Conservation (phyloP, 2,888 invertebrate species). For the Lasius fuliginosus region DNA sequence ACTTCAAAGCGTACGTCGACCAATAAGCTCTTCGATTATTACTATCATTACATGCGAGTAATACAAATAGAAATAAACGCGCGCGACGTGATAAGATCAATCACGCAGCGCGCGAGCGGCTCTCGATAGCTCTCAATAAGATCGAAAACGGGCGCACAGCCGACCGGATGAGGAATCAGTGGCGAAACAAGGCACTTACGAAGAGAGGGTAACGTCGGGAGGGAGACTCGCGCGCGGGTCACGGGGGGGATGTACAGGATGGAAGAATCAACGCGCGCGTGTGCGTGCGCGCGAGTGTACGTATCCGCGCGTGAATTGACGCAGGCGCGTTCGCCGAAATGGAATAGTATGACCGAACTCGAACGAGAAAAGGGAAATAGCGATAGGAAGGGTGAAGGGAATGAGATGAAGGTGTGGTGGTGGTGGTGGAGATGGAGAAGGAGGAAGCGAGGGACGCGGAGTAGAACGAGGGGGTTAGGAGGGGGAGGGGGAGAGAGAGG, state of each 20-base stretch:
- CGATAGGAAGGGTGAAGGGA: constrained; percentile 54
- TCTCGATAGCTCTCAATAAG: constrained; percentile 44
- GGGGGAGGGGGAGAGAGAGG: constrained; percentile 44
- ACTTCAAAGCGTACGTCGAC: neutral
- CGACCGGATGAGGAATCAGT: constrained; percentile 56
- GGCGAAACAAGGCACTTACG: constrained; percentile 55
- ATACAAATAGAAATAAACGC: constrained; percentile 3
- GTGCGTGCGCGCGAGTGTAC: constrained; percentile 58
- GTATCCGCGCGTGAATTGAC: constrained; percentile 68
- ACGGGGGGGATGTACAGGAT: constrained; percentile 21
- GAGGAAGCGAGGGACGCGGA: constrained; percentile 52
- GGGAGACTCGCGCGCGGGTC: constrained; percentile 8
- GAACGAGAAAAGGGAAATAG: constrained; percentile 68
- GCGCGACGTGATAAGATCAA: neutral
- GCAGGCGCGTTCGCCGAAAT: constrained; percentile 68
- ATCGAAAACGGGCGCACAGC: constrained; percentile 47
- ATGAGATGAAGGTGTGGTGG: constrained; percentile 43
- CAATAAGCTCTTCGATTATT: neutral
- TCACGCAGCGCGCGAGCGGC: neutral
- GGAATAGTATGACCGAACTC: constrained; percentile 60
- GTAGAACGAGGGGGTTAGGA: constrained; percentile 60
- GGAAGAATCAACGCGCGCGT: constrained; percentile 61
- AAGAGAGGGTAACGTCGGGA: constrained; percentile 51
- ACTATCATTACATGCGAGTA: neutral
- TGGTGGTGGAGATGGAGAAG: constrained; percentile 49